A percentile compares a stretch with the other conserved stretches of the same genome.
phyloP scores from a whole-genome alignment of 1,140 invertebrate species.

The Drosophila grimshawi region DNA sequence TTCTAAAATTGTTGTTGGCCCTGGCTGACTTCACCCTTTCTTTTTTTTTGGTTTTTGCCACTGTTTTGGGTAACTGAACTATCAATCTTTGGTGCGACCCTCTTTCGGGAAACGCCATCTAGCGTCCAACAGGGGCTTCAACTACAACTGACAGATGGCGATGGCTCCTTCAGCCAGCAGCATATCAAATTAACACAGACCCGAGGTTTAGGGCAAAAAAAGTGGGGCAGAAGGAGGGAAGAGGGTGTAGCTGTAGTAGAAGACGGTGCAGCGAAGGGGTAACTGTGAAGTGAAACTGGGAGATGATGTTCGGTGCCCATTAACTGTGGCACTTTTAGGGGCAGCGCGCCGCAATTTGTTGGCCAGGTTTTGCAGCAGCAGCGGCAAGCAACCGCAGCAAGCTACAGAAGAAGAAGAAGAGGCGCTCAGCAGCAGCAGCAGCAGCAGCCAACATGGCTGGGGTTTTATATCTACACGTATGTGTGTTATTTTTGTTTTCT shows the following conservation, averaged over 20 bases:
- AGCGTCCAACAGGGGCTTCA: conserved; percentile 45
- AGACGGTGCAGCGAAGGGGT: not conserved
- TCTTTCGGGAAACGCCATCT: conserved; percentile 42
- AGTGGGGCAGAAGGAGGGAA: not conserved
- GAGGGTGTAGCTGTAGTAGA: not conserved
- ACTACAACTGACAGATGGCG: conserved; percentile 73
- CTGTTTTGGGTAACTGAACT: not conserved
- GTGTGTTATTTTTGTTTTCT: conserved; percentile 49
- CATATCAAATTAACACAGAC: conserved; percentile 81
- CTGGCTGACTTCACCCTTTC: too few species aligned
- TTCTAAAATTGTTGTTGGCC: too few species aligned
- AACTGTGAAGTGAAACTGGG: conserved; percentile 33
- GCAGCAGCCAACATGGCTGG: conserved; percentile 23
- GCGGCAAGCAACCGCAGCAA: too few species aligned
- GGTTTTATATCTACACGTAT: conserved; percentile 28
- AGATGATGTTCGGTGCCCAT: conserved; percentile 70
- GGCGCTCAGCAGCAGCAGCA: not conserved
- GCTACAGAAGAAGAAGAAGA: not conserved
- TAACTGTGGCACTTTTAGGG: conserved; percentile 81
- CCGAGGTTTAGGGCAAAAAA: conserved; percentile 36
- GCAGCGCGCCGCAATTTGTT: conserved; percentile 73
- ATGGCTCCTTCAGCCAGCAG: conserved; percentile 67
- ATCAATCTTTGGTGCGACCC: conserved; percentile 40
- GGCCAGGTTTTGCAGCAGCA: conserved; percentile 63
- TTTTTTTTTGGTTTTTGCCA: too few species aligned